Evolutionary conservation across 2,797 vertebrate species (phyloP), one percentile per base, ranked within the genome.

Genomic region (Poecilia wingei): DNA sequence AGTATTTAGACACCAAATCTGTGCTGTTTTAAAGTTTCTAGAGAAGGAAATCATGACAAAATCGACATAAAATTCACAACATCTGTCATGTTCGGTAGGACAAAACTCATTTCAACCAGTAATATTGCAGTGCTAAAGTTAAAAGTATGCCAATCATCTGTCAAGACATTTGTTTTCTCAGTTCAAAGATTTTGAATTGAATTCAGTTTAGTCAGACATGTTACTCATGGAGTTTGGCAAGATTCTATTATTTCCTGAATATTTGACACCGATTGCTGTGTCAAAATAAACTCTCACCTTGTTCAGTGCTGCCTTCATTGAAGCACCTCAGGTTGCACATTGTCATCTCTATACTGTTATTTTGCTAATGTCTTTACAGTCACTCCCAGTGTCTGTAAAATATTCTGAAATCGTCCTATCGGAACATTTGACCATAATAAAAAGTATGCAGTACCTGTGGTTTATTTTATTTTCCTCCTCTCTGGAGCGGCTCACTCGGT

Each of bases 401-500:
- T 41, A 9, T 47, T 13, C 31, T 51, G 16, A 33, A 51, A 69
- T 43, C 9, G 36, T 28, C 12, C 68, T 76, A 69, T 45, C 68
- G 20, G 74, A 72, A 16, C 84, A 78, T 74, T 47, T 68, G 64
- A 46, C 71, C 47, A 69, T 8, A 71, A 25, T 18, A 39, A 25
- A 68, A 66, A 64, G 0, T 33, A 36, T 83, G 61, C 71, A 31
- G 31, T 16, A 71, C 68, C 51, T 47, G 69, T 61, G 33, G n/a
- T 82, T 82, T 77, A 51, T 71, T 16, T 78, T 84, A 33, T 68
- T 16, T 79, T 84, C 28, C 51, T 41, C 82, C 86, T 82, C 84
- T 86, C 10, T 10, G 75, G 81, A 83, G 80, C 84, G 79, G 61
- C 83, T 88, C 57, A n/a, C 33, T 39, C 77, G 78, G 79, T 76